These are phyloP conservation scores for Eledona agricola DNA, from an alignment of 2,888 invertebrate species.

Conservation along the genomic window DNA sequence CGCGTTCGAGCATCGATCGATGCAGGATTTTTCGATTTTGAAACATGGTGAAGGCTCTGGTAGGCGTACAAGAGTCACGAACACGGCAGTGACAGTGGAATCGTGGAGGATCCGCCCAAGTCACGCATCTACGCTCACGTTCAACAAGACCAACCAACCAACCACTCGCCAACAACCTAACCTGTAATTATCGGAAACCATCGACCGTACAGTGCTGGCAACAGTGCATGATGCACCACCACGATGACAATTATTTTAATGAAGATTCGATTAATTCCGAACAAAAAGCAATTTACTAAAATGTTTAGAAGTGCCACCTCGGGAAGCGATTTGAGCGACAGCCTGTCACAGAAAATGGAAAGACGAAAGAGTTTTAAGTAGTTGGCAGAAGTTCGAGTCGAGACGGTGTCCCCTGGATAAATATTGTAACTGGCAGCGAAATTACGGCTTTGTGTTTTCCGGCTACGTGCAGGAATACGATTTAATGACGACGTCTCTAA, in stretches of 20 bases:
- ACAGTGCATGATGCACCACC: conserved; percentile 46
- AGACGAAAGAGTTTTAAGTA: conserved; percentile 64
- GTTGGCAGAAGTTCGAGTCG: conserved; percentile 62
- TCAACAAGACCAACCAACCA: conserved; percentile 58
- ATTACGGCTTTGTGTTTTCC: conserved; percentile 45
- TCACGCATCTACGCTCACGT: conserved; percentile 59
- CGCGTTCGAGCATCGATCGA: too few species aligned
- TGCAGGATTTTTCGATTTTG: too few species aligned
- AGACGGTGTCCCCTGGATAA: conserved; percentile 59
- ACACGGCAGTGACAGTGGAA: conserved; percentile 58
- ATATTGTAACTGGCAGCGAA: conserved; percentile 59
- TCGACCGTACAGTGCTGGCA: conserved; percentile 54
- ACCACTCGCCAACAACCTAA: conserved; percentile 55
- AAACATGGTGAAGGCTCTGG: too few species aligned
- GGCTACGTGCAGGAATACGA: too few species aligned
- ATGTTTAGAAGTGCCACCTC: conserved; percentile 56
- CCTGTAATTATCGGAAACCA: conserved; percentile 61
- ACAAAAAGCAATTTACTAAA: conserved; percentile 56
- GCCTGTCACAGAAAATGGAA: conserved; percentile 62
- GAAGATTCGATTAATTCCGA: conserved; percentile 30
- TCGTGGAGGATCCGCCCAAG: conserved; percentile 58
- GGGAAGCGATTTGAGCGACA: conserved; percentile 61
- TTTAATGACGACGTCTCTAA: too few species aligned
- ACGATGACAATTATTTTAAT: conserved; percentile 6
- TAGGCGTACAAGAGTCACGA: conserved; percentile 59